Conservation (phyloP, 1,140 invertebrate genomes). For the Laodelphax striatellus region DNA sequence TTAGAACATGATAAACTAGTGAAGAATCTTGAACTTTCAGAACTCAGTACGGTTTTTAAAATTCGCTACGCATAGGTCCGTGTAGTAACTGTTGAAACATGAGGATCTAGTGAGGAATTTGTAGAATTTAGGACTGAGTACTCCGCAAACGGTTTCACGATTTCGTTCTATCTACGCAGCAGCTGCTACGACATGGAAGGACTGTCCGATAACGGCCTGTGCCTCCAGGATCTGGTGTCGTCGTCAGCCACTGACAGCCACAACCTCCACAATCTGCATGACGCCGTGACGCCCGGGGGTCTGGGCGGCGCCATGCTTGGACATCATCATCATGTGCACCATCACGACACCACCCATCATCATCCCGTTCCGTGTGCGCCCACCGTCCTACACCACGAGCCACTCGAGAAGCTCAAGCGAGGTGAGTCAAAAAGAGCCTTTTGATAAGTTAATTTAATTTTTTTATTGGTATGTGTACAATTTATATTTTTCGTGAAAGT, state of each 20-base stretch:
- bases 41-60: too few relatives aligned
- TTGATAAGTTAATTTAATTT: too few relatives aligned
- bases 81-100: too few relatives aligned
- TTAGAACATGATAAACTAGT: too few relatives aligned
- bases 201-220: slow-evolving; percentile 49
- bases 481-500: too few relatives aligned
- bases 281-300: slow-evolving; percentile 38
- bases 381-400: slow-evolving; percentile 49
- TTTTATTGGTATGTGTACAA: too few relatives aligned
- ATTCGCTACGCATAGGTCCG: too few relatives aligned
- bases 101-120: too few relatives aligned
- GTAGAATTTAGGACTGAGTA: too few relatives aligned
- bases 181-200: slow-evolving; percentile 32
- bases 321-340: slow-evolving; percentile 42
- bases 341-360: slow-evolving; percentile 37
- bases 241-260: slow-evolving; percentile 31
- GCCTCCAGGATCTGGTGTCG: slow-evolving; percentile 58
- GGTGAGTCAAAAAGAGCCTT: slow-evolving; percentile 39
- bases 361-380: slow-evolving; percentile 30
- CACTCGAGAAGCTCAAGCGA: slow-evolving; percentile 71
- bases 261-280: slow-evolving; percentile 37
- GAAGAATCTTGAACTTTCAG: too few relatives aligned
- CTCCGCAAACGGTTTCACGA: too few relatives aligned
- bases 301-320: slow-evolving; percentile 54
- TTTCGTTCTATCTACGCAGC: too few relatives aligned